Evolutionary conservation across 2,888 invertebrate species (phyloP).

Genomic region (Pristionchus entomophagus): DNA sequence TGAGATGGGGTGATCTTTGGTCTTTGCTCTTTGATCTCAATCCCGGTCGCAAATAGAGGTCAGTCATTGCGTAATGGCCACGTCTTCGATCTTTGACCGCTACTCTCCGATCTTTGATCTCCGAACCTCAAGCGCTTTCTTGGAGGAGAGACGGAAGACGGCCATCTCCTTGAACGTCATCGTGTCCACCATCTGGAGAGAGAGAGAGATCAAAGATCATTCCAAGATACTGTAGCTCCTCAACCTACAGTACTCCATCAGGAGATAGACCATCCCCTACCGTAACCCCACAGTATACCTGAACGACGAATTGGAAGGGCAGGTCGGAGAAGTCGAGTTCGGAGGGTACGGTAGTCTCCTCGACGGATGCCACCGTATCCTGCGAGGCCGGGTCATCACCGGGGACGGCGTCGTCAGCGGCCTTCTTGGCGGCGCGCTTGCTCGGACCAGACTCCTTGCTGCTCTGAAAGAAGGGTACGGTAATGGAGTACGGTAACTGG

Average conservation of each 20-base stretch:
- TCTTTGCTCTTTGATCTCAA: background rate
- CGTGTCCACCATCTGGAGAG: background rate
- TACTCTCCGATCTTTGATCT: too few species aligned
- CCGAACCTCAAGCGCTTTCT: background rate
- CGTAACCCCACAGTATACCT: background rate
- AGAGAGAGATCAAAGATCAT: background rate
- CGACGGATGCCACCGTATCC: background rate
- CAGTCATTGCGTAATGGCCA: too few species aligned
- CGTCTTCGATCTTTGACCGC: background rate
- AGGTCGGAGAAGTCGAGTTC: background rate
- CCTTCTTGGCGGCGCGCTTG: background rate
- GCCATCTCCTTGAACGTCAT: background rate
- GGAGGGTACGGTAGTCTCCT: background rate
- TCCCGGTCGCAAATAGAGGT: too few species aligned
- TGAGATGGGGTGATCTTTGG: background rate
- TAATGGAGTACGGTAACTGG: background rate
- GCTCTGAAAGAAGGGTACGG: background rate
- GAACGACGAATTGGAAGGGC: background rate
- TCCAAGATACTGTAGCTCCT: background rate
- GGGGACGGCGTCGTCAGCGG: background rate
- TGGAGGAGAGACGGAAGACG: background rate
- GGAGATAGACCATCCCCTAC: background rate
- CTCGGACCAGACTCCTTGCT: background rate
- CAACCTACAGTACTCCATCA: too few species aligned
- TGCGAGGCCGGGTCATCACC: background rate